phyloP scores from a whole-genome alignment of 2,113 vertebrate species.

The Gracilinanus agilis region DNA sequence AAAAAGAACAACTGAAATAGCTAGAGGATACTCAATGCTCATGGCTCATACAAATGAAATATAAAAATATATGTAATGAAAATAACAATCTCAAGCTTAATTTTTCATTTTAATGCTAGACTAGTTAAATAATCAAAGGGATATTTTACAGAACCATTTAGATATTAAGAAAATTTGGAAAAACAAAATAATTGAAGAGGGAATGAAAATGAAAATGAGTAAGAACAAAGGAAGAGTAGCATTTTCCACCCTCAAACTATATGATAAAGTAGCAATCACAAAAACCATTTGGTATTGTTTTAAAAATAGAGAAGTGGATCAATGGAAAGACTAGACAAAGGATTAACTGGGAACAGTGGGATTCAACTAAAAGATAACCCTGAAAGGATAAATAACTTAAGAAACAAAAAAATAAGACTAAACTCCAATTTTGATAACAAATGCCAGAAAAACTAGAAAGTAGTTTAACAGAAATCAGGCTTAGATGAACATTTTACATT shows the following conservation, averaged over 20 bases:
- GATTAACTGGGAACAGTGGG: not conserved
- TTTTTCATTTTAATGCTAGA: too few relatives aligned
- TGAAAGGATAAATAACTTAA: not conserved
- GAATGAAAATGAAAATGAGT: not conserved
- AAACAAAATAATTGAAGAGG: not conserved
- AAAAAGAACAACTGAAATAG: not conserved
- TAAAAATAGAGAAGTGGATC: not conserved
- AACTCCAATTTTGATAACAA: not conserved
- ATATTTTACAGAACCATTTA: not conserved
- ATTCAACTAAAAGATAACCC: not conserved
- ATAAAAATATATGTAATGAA: too few relatives aligned
- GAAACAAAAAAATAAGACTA: too few relatives aligned
- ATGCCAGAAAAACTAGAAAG: not conserved
- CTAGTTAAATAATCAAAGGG: not conserved
- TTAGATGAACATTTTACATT: not conserved
- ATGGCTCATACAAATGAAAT: too few relatives aligned
- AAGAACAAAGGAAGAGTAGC: not conserved
- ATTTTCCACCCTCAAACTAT: not conserved
- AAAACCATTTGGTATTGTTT: not conserved
- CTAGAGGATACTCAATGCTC: too few relatives aligned
- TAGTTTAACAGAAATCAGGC: not conserved
- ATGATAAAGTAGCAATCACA: not conserved
- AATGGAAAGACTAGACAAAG: not conserved
- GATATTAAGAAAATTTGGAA: not conserved
- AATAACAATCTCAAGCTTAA: too few relatives aligned